phyloP scores from a whole-genome alignment of 2,113 vertebrate species.

The Struthio camelus region DNA sequence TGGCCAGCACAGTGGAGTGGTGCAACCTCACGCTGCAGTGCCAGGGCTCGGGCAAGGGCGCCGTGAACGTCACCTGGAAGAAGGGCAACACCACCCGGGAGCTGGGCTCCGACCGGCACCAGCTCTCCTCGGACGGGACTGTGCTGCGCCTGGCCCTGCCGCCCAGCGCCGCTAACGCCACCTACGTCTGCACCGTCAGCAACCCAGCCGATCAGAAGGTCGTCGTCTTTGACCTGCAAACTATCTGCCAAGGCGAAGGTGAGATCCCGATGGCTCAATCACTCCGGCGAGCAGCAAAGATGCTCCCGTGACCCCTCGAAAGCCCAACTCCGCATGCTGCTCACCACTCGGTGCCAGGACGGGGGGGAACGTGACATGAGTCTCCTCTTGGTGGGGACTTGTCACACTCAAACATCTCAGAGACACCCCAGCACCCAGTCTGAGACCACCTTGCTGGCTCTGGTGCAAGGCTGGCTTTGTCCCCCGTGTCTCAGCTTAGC shows the following conservation, averaged over 20 bases:
- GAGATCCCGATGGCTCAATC: neutral
- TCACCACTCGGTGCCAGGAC: too few relatives aligned
- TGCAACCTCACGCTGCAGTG: conserved; percentile 52
- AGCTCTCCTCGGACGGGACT: neutral
- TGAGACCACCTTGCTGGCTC: too few relatives aligned
- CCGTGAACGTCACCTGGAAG: conserved; percentile 23
- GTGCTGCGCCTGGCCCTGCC: conserved; percentile 9
- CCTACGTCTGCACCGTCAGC: conserved; percentile 42
- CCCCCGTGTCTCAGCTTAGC: too few relatives aligned
- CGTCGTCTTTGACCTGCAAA: neutral
- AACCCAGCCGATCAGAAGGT: conserved; percentile 5
- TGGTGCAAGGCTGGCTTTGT: too few relatives aligned
- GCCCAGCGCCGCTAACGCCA: neutral
- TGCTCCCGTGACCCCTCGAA: too few relatives aligned
- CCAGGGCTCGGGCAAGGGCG: neutral
- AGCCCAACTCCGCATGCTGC: too few relatives aligned
- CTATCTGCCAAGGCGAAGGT: conserved; percentile 3
- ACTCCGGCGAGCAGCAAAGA: too few relatives aligned
- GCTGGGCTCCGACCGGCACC: neutral
- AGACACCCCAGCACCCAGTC: too few relatives aligned
- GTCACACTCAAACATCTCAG: too few relatives aligned
- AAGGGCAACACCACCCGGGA: neutral
- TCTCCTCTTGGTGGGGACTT: too few relatives aligned
- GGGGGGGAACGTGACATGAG: too few relatives aligned
- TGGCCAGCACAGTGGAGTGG: neutral